Evolutionary conservation across 53 echinoderm and acorn worm species (phyloP), one percentile per base, ranked within the genome.

Genomic region (Crossaster papposus): DNA sequence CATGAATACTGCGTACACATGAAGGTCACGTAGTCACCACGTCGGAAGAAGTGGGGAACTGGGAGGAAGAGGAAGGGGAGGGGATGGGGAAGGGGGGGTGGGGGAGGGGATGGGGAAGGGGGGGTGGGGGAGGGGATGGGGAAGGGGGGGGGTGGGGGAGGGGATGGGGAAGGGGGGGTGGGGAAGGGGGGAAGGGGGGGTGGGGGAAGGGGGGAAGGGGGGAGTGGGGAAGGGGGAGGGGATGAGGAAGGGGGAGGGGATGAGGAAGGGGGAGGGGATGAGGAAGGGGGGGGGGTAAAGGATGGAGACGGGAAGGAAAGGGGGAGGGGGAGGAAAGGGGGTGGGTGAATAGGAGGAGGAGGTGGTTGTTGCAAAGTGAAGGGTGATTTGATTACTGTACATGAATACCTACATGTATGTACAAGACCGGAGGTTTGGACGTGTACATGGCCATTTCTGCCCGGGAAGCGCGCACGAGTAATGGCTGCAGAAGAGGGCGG

Each of bases 361-460:
- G 6, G 9, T 9, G 44, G 44, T n/a, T n/a, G 44, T 44, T 44
- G 44, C 5, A 38, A 44, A 44, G 44, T 44, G 44, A 9, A 44
- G 44, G 68, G 68, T n/a, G 28, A 68, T 68, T 68, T 68, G 68
- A 68, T 81, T 81, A 81, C 54, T 87, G 63, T 87, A 91, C 83
- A 83, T 75, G 83, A 90, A 94, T 97, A 97, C 97, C 97, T 97
- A 97, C 97, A 97, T 95, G 95, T 93, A 89, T 93, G 94, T 90
- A 97, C 91, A 95, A 93, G 86, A 93, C 95, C 90, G 95, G 95
- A 86, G 97, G 97, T 91, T 94, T 95, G 91, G 97, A 97, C 91
- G 97, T 92, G 93, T 94, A 97, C 95, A 97, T 95, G 97, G 97
- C 97, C 97, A 97, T 97, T 97, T 97, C 97, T 93, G 94, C 97